A percentile compares a stretch with the other conserved stretches of the same genome.
phyloP scores from a whole-genome alignment of 2,797 vertebrate genomes.

The Lepilemur septentrionalis region DNA sequence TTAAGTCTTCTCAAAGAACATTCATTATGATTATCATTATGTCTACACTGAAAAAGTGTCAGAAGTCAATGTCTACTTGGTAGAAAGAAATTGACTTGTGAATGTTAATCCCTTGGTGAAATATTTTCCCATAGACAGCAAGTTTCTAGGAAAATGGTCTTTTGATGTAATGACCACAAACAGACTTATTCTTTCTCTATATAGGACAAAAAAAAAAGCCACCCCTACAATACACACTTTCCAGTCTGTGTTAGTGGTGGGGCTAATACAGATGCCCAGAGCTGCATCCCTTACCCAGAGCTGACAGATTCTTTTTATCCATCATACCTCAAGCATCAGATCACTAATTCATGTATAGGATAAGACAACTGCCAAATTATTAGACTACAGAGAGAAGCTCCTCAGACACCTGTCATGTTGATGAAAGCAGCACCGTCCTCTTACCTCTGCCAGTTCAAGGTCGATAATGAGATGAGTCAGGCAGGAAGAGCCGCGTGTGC shows the following conservation, averaged over 20 bases:
- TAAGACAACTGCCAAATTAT: conserved; percentile 89
- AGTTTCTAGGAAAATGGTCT: conserved; percentile 67
- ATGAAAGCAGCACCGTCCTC: conserved; percentile 85
- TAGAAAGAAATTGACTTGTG: conserved; percentile 66
- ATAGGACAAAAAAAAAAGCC: not conserved
- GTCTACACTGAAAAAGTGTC: conserved; percentile 73
- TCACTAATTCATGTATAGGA: conserved; percentile 85
- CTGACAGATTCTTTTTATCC: conserved; percentile 73
- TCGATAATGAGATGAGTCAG: conserved; percentile 91
- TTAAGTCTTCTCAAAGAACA: conserved; percentile 73
- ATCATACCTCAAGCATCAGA: conserved; percentile 79
- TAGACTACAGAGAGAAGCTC: conserved; percentile 84
- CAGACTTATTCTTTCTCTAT: conserved; percentile 4
- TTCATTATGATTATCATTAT: conserved; percentile 54
- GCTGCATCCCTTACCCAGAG: conserved; percentile 44
- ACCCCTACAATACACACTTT: not conserved
- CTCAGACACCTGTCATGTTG: conserved; percentile 87
- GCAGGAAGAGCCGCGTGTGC: conserved; percentile 84
- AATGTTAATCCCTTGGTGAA: conserved; percentile 73
- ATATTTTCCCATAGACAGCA: conserved; percentile 64
- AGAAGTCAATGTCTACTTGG: conserved; percentile 71
- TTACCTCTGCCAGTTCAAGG: conserved; percentile 90
- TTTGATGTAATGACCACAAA: conserved; percentile 31
- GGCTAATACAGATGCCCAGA: conserved; percentile 40
- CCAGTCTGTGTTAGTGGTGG: not conserved